Base-by-base conservation (phyloP, 1,140 invertebrate species). In the Lysiphlebus fabarum region DNA sequence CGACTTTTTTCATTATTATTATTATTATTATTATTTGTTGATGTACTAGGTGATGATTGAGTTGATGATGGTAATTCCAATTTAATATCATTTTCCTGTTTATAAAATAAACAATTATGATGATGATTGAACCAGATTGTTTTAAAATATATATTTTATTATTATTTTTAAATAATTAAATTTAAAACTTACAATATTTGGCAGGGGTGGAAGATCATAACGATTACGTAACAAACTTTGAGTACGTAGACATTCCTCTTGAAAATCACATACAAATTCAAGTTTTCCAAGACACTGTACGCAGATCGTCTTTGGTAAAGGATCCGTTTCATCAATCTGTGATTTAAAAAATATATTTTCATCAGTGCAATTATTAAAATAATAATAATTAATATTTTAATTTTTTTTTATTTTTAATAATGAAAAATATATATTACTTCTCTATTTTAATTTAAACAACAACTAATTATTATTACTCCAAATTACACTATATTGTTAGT, bases 181-280 rank as follows among this genome's bases (percentile, higher is more conserved):
- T 37, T 14, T 26, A 26, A 8, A 12, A 77, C 77, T 79, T 77
- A 79, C 77, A 68, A 69, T 63, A 57, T 76, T 64, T 67, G 69
- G 65, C 61, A 75, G 67, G 57, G 74, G 61, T 68, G 74, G 74
- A 56, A 76, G 69, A 72, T 73, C 73, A 63, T 74, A 78, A 49
- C 68, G 74, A 67, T 78, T 66, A 58, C 70, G 74, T 65, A 79
- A 73, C 66, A 70, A 62, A 67, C 75, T 68, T 70, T 79, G 77
- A 61, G 75, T 78, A 57, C 74, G 76, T 57, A 78, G 73, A 73
- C 76, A 80, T 67, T 79, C 75, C 66, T 80, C 78, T 76, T 80
- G 78, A 59, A 80, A 80, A 65, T 80, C 78, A 57, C 78, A 80
- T 70, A 80, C 75, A 62, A 79, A 80, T 74, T 80, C 78, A 53